phyloP scores from a whole-genome alignment of 2,888 invertebrate species.

The Dastarcus helophoroides region DNA sequence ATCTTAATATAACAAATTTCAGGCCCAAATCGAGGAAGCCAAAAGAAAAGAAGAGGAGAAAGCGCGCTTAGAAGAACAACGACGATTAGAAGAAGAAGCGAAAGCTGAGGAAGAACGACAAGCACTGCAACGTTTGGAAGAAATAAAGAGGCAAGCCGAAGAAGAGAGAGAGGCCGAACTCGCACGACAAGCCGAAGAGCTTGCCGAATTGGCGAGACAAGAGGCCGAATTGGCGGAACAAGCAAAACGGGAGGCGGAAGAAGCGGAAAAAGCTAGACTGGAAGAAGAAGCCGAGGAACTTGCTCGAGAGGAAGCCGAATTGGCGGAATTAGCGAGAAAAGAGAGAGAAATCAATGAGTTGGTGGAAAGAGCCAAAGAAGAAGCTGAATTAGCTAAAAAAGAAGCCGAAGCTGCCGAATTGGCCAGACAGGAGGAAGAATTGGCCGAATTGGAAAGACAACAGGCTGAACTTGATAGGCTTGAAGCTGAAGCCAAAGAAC shows the following conservation, averaged over 20 bases:
- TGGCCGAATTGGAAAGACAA: constrained; percentile 19
- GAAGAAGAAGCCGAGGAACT: constrained; percentile 51
- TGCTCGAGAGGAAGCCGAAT: constrained; percentile 44
- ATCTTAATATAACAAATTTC: constrained; percentile 11
- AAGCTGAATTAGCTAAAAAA: constrained; percentile 23
- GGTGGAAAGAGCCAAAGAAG: constrained; percentile 23
- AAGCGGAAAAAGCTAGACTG: constrained; percentile 36
- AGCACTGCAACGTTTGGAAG: constrained; percentile 44
- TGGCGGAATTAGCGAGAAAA: constrained; percentile 30
- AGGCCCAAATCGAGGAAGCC: constrained; percentile 41
- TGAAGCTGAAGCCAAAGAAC: constrained; percentile 24
- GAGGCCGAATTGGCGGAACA: constrained; percentile 56
- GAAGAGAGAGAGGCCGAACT: constrained; percentile 56
- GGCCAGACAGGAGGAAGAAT: constrained; percentile 19
- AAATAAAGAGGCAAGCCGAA: constrained; percentile 49
- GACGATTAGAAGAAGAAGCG: constrained; percentile 33
- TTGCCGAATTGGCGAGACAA: constrained; percentile 38
- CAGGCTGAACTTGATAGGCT: constrained; percentile 27
- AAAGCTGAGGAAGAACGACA: constrained; percentile 34
- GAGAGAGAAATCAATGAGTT: constrained; percentile 42
- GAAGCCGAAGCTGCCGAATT: constrained; percentile 29
- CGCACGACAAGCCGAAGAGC: constrained; percentile 47
- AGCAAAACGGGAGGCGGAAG: constrained; percentile 45
- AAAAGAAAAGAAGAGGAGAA: constrained; percentile 45
- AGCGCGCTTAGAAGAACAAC: constrained; percentile 41